Evolutionary conservation across 2,113 vertebrate genomes (phyloP), one percentile per base, ranked within the genome.

Genomic region (Nerophis ophidion): DNA sequence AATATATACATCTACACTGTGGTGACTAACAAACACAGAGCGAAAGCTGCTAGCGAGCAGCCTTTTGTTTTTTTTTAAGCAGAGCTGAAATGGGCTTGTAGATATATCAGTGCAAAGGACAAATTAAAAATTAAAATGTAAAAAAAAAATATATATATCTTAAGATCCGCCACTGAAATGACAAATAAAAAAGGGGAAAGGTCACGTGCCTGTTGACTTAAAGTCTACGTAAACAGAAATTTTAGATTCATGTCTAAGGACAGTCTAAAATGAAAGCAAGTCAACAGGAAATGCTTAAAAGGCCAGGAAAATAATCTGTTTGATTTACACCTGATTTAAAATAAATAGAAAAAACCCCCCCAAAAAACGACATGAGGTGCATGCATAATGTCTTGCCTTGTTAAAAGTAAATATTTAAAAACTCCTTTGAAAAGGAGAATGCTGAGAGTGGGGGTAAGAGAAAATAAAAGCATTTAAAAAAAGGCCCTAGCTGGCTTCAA

Each of bases 401-500:
- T 78, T 87, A 82, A 87, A 88, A 86, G 46, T 9, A 81, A 82
- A 66, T 15, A 16, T 72, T 76, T 75, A 81, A 86, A 83, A 77
- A 70, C 71, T 74, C 76, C 66, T 80, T 67, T 63, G 45, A 68
- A 7, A 53, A 68, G 65, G 34, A 79, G 60, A 16, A 38, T 50
- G 70, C 56, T 42, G 16, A 42, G 56, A 26, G 26, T 26, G 26
- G 26, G 26, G 4, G 1, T 26, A n/a, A 4, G 5, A 8, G 19
- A 33, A 17, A 47, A 56, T 44, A 4, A 44, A 64, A 33, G 65
- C 60, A 71, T 58, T 81, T 77, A 72, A 88, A 86, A 81, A 87
- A 86, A 81, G 81, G 71, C 80, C 75, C 69, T 80, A 72, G 72
- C 69, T 84, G 82, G 86, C 84, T 86, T 86, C 80, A 87, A 86